phyloP scores from a whole-genome alignment of 2,113 vertebrate species.

The Entomyzon cyanotis region DNA sequence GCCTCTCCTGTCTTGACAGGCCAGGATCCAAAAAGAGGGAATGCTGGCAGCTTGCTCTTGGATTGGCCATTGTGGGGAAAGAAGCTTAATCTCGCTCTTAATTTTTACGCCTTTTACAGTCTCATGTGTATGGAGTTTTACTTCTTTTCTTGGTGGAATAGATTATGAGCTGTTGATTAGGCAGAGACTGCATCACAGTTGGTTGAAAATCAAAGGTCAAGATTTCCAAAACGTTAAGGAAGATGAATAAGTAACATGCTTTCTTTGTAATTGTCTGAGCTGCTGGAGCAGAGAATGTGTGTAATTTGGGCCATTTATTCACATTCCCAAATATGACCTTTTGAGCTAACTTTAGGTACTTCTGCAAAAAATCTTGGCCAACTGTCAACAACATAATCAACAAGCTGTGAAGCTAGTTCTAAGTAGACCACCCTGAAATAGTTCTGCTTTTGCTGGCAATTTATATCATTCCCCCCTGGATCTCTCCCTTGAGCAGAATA shows the following conservation, averaged over 20 bases:
- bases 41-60: neutral
- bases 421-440: constrained; percentile 57
- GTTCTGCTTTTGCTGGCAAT: constrained; percentile 51
- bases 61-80: neutral
- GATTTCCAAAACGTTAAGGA: neutral
- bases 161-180: neutral
- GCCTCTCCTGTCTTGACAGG: neutral
- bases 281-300: neutral
- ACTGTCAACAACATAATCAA: constrained; percentile 34
- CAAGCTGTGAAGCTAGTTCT: neutral
- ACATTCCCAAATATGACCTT: neutral
- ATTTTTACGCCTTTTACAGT: neutral
- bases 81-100: neutral
- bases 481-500: constrained; percentile 30
- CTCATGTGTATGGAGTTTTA: neutral
- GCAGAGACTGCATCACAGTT: neutral
- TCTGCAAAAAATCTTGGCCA: constrained; percentile 41
- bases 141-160: neutral
- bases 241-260: neutral
- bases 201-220: neutral
- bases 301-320: neutral
- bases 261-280: neutral
- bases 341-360: constrained; percentile 40
- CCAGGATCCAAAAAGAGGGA: neutral
- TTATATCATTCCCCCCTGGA: neutral